These are phyloP conservation scores for Cerastis rubricosa DNA, from an alignment of 2,888 invertebrate species.

Conservation along the genomic window DNA sequence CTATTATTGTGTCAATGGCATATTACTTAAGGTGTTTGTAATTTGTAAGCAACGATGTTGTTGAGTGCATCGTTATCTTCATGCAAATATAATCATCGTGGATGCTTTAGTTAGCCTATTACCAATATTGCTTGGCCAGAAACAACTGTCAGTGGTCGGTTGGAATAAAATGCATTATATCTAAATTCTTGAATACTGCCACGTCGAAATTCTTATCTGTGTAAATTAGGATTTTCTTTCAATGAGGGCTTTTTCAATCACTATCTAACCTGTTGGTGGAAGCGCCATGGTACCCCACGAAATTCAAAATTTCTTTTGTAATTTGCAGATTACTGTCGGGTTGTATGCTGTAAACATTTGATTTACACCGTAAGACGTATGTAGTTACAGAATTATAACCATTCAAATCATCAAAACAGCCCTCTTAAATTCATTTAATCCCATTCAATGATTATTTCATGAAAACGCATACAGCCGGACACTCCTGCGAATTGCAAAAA, in stretches of 20 bases:
- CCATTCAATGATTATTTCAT: too few species aligned
- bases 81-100: background rate
- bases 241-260: background rate
- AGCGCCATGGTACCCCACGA: too few species aligned
- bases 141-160: background rate
- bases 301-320: too few species aligned
- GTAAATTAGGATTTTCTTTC: background rate
- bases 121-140: background rate
- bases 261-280: too few species aligned
- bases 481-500: too few species aligned
- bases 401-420: too few species aligned
- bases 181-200: background rate
- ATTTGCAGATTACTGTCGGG: too few species aligned
- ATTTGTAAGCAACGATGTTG: constrained; percentile 30
- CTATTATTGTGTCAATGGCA: constrained; percentile 36
- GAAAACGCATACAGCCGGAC: too few species aligned
- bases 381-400: too few species aligned
- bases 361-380: too few species aligned
- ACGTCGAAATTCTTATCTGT: background rate
- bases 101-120: background rate
- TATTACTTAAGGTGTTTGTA: constrained; percentile 5
- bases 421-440: too few species aligned
- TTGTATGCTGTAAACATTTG: too few species aligned
- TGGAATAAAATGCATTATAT: constrained; percentile 6
- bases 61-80: constrained; percentile 7